Evolutionary conservation across 2,888 invertebrate genomes (phyloP).

Genomic region (Tenthredo scrophulariae): DNA sequence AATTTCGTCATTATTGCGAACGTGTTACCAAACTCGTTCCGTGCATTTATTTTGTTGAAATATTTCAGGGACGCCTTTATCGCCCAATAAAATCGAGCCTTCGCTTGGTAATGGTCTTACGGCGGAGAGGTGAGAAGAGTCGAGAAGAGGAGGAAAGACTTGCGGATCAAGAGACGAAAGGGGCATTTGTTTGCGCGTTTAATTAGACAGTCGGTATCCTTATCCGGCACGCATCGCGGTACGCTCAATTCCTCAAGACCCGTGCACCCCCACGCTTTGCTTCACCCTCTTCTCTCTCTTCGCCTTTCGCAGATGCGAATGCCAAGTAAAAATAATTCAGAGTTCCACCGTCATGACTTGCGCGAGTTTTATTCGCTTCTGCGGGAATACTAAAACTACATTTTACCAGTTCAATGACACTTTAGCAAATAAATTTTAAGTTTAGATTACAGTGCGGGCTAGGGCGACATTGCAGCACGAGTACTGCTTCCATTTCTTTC

Average conservation of each 20-base stretch:
- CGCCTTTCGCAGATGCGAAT: slow-evolving; percentile 18
- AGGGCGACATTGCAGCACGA: not conserved
- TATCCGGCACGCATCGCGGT: slow-evolving; percentile 63
- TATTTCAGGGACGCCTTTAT: slow-evolving; percentile 56
- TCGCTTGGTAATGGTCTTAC: slow-evolving; percentile 58
- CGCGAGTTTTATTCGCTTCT: not conserved
- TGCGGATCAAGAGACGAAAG: slow-evolving; percentile 59
- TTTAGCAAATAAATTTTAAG: not conserved
- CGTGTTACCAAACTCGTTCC: slow-evolving; percentile 56
- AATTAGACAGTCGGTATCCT: slow-evolving; percentile 66
- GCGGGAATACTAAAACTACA: not conserved
- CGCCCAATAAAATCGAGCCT: slow-evolving; percentile 55
- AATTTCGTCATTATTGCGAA: slow-evolving; percentile 57
- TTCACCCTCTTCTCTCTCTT: slow-evolving; percentile 54
- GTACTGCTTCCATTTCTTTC: not conserved
- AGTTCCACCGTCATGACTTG: not conserved
- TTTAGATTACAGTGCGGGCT: not conserved
- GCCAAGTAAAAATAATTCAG: slow-evolving; percentile 22
- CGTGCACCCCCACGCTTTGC: slow-evolving; percentile 58
- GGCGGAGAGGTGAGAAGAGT: slow-evolving; percentile 47
- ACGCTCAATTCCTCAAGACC: slow-evolving; percentile 60
- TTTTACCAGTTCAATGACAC: slow-evolving; percentile 5
- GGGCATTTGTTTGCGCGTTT: slow-evolving; percentile 66
- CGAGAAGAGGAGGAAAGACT: slow-evolving; percentile 38
- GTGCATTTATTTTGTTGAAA: slow-evolving; percentile 56